Conservation (phyloP, 92 coral and sea anemone genomes). For the Pocillopora meandrina region DNA sequence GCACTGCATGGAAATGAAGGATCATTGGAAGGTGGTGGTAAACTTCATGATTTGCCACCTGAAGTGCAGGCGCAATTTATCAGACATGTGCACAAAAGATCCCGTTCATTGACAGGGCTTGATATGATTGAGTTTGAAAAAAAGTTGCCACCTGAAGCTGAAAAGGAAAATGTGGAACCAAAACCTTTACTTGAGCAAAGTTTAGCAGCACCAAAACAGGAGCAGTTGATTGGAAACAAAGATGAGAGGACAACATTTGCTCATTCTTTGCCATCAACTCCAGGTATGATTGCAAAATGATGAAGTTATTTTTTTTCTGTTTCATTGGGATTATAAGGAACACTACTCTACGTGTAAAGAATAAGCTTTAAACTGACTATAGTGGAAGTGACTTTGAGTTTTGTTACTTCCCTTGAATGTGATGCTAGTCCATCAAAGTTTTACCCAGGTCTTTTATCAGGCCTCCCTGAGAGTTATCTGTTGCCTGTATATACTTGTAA, state of each 20-base stretch:
- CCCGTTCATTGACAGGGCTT: conserved; percentile 75
- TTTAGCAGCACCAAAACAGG: background rate
- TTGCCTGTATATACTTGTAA: too few relatives aligned
- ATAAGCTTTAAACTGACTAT: too few relatives aligned
- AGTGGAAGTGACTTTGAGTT: too few relatives aligned
- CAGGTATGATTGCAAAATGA: conserved; percentile 46
- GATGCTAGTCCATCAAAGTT: too few relatives aligned
- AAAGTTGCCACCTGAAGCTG: conserved; percentile 20
- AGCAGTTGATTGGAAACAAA: background rate
- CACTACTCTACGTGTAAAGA: too few relatives aligned
- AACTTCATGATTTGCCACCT: conserved; percentile 67
- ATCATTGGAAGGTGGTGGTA: conserved; percentile 43
- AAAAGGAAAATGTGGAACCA: conserved; percentile 43
- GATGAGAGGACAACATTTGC: conserved; percentile 24
- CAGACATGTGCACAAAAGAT: conserved; percentile 73
- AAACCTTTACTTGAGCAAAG: background rate
- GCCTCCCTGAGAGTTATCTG: too few relatives aligned
- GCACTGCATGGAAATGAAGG: conserved; percentile 59
- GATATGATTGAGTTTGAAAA: conserved; percentile 55
- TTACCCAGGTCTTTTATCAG: too few relatives aligned
- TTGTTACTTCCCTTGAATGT: too few relatives aligned
- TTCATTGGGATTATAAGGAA: too few relatives aligned
- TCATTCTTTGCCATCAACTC: conserved; percentile 76
- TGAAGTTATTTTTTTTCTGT: background rate
- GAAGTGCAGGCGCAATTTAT: conserved; percentile 81